A percentile compares a stretch with the other conserved stretches of the same genome.
Conservation (phyloP, 2,888 invertebrate species). For the Andrena bicolor region DNA sequence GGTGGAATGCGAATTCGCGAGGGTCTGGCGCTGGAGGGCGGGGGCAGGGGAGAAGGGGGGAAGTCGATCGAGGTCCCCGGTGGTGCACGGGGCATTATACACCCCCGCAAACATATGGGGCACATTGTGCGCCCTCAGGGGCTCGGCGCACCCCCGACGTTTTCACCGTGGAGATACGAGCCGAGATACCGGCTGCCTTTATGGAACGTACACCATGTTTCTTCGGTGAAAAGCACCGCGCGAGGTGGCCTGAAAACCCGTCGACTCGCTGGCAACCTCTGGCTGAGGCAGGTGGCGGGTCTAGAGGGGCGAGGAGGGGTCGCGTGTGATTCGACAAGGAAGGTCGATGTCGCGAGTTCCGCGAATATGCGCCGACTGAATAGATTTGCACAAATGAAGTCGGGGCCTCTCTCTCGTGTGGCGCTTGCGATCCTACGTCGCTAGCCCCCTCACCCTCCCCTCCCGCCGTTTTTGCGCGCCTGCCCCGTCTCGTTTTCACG, state of each 20-base stretch:
- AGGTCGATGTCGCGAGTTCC: constrained; percentile 65
- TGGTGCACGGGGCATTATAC: constrained; percentile 73
- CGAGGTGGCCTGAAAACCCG: constrained; percentile 65
- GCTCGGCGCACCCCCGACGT: constrained; percentile 68
- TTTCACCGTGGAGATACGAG: constrained; percentile 78
- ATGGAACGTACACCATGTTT: constrained; percentile 81
- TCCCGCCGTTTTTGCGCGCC: background rate
- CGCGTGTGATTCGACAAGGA: constrained; percentile 62
- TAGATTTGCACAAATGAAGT: constrained; percentile 68
- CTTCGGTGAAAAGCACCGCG: constrained; percentile 74
- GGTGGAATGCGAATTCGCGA: constrained; percentile 35
- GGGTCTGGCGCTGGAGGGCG: constrained; percentile 12
- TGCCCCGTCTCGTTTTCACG: background rate
- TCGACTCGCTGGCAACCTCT: constrained; percentile 62
- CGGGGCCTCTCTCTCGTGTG: constrained; percentile 5
- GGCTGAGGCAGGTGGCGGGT: constrained; percentile 5
- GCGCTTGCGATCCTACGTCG: constrained; percentile 15
- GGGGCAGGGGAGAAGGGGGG: background rate
- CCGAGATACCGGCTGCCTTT: constrained; percentile 77
- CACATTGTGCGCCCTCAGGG: constrained; percentile 79
- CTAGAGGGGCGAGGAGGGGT: constrained; percentile 14
- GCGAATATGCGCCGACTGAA: constrained; percentile 65
- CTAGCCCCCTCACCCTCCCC: background rate
- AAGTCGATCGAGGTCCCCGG: constrained; percentile 70
- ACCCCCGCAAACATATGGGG: constrained; percentile 83